Evolutionary conservation across 1,140 invertebrate genomes (phyloP), one percentile per base, ranked within the genome.

Genomic region (Drosophila saltans): DNA sequence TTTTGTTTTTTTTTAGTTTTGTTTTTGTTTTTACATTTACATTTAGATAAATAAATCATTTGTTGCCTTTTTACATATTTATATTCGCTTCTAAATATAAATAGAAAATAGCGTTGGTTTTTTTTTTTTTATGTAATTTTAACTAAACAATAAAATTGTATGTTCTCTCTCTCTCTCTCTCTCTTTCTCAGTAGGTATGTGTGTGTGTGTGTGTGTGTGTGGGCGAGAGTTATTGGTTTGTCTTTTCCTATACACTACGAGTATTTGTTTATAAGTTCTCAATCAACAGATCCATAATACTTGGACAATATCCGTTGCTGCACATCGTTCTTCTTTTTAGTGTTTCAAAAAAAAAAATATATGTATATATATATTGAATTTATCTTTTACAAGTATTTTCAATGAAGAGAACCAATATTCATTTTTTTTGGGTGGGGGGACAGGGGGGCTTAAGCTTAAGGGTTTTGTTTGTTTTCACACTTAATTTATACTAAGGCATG

Each of bases 241-340:
- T 66, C 52, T 78, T 66, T 57, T 85, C 71, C 67, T 77, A 77
- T 77, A 76, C 66, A 66, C 82, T 85, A 85, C 82, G 82, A 85
- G 82, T 85, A 85, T 85, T 85, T 61, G 71, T 72, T 72, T 78
- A 55, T 61, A 39, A 52, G 64, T 71, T 74, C 33, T 39, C 55
- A 56, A 56, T 33, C 39, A 33, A 30, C 40, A 48, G 60, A 76
- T 70, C 80, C 61, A 69, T 85, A 85, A 85, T 88, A 85, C 82
- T 85, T 78, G 72, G 75, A 85, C 68, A 26, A 26, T 21, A 52
- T 52, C 45, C 45, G 3, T 52, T 26, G 45, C 45, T 52, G 21
- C 24, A 26, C 45, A 52, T 26, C 24, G 16, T 11, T 26, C 26
- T 26, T 24, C 24, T 24, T 7, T 24, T 48, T 52, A 52, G 45